Evolutionary conservation across 2,113 vertebrate species (phyloP), one percentile per base, ranked within the genome.

Genomic region (Colinus virginianus): DNA sequence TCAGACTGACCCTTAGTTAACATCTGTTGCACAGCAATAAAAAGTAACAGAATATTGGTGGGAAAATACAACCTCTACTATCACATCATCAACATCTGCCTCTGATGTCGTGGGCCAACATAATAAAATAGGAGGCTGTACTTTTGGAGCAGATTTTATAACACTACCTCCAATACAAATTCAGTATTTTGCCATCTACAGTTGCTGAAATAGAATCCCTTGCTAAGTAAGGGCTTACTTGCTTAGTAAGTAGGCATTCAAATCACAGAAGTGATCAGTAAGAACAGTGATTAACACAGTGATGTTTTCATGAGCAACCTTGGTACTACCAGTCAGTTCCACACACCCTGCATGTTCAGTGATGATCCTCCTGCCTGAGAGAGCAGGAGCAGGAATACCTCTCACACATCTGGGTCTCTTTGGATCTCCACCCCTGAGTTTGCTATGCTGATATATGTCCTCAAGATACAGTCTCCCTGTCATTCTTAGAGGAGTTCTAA

Each of bases 341-440:
- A 19, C 10, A 32, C 62, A 3, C 25, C 26, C 70, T 74, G 55
- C 26, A 30, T 0, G 0, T 53, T 74, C 62, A n/a, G 11, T 3
- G 0, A 30, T 1, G 20, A 4, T 30, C 11, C 11, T 51, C n/a
- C 26, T 43, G 17, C n/a, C 19, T 18, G 4, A 7, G 1, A 1
- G 28, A 67, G 22, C 7, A 70, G 22, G 23, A 71, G 4, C 14
- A 1, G 6, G 1, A 40, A 46, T 32, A 32, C 1, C 6, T 2
- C 12, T 72, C 28, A 32, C 12, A 68, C 19, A 56, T 7, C 38
- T 66, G 58, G 28, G 16, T 8, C 10, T 6, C 32, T 79, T 63
- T 64, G 28, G 3, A 2, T 25, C 62, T 9, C 15, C 11, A 5
- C 0, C 15, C 18, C 11, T 10, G 42, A 87, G 26, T 13, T 8